Base-by-base conservation (phyloP, 2,888 invertebrate genomes). In the Coleophora deauratella region DNA sequence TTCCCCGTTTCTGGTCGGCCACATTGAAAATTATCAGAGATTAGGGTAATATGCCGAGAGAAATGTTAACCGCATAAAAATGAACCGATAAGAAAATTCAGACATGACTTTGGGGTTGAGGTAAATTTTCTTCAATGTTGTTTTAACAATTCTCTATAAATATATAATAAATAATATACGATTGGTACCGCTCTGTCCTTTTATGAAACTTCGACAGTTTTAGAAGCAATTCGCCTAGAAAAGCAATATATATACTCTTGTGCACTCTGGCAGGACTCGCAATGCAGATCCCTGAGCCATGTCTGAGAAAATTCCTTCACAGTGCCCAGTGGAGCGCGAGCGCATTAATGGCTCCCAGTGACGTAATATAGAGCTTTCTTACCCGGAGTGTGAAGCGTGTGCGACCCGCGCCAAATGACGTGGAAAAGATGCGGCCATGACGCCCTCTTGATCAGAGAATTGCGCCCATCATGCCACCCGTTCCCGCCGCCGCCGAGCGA, bases 381-480 rank as follows among this genome's bases (percentile, higher is more conserved):
- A 66, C 65, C 67, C 66, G 51, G 55, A 63, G 65, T 54, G 56
- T 48, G 59, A 52, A 21, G 61, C 59, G 51, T 52, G 39, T 50
- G 68, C 62, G 66, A 66, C 59, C 70, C 64, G 62, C 50, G 66
- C 51, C 62, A 74, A 80, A 82, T 81, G 81, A 74, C 59, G 70
- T 59, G 77, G 79, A 82, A 81, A 74, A 72, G 71, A 72, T 70
- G 70, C 62, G 64, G 58, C 46, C 63, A 65, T 63, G 68, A 70
- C 67, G 67, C 69, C 54, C 70, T 72, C 72, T 71, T 66, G 66
- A 73, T 69, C 68, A 56, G 55, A 60, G 61, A 62, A 65, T 60
- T 59, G 59, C 21, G 21, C 21, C 21, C 21, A 21, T 21, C 21
- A 21, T 21, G 21, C 21, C 21, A 21, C 21, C 21, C 21, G 21